Evolutionary conservation across 2,888 invertebrate genomes (phyloP).

Genomic region (Loripinus fragilis): DNA sequence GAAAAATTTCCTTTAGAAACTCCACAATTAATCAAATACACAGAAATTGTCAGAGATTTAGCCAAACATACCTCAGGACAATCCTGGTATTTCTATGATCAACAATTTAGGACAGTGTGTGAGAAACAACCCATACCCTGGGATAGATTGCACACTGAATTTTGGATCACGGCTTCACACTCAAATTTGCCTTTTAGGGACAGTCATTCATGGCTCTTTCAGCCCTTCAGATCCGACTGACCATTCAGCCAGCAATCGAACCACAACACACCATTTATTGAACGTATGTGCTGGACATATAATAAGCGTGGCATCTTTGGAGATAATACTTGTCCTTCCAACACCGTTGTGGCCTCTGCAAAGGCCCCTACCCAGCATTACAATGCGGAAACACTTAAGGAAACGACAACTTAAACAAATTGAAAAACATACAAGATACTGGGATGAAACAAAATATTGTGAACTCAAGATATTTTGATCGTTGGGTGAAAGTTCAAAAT

Average conservation of each 20-base stretch:
- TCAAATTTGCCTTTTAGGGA: not conserved
- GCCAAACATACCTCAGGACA: conserved; percentile 3
- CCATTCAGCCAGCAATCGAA: not conserved
- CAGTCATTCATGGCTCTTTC: not conserved
- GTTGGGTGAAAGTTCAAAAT: too few relatives aligned
- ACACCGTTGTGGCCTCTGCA: not conserved
- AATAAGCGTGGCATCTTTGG: conserved; percentile 17
- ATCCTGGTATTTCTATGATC: conserved; percentile 23
- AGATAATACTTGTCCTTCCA: not conserved
- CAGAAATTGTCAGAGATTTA: conserved; percentile 25
- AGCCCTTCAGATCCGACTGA: not conserved
- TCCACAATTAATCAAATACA: conserved; percentile 28
- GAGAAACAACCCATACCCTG: conserved; percentile 17
- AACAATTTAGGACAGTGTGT: conserved; percentile 16
- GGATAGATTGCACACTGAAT: conserved; percentile 25
- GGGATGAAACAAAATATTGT: too few relatives aligned
- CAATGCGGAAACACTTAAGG: not conserved
- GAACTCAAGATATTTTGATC: too few relatives aligned
- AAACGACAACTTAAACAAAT: too few relatives aligned
- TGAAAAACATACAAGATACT: too few relatives aligned
- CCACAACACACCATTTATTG: not conserved
- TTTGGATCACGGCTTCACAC: conserved; percentile 23
- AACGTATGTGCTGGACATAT: conserved; percentile 31
- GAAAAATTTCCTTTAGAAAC: conserved; percentile 20
- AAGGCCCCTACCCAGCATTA: not conserved